phyloP scores from a whole-genome alignment of 2,113 vertebrate species.

The Castor canadensis region DNA sequence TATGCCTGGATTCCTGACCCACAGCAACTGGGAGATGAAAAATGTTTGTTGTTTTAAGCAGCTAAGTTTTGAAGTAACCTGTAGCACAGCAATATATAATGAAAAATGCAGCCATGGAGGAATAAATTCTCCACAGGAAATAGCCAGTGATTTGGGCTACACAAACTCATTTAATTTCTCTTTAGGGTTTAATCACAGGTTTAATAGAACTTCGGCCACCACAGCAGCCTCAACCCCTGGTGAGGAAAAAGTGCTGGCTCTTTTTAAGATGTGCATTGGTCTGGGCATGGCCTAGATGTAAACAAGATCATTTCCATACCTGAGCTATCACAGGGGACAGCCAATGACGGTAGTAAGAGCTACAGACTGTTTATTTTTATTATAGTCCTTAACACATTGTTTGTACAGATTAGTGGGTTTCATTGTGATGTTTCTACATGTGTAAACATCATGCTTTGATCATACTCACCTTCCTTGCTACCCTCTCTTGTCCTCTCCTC shows the following conservation, averaged over 20 bases:
- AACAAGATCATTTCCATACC: background rate
- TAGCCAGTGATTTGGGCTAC: background rate
- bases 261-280: background rate
- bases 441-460: background rate
- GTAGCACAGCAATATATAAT: background rate
- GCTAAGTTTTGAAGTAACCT: background rate
- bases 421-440: background rate
- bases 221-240: background rate
- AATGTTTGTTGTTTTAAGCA: background rate
- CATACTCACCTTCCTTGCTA: background rate
- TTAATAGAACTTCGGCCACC: background rate
- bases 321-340: background rate
- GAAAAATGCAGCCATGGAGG: background rate
- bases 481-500: background rate
- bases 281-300: background rate
- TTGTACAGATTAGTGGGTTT: background rate
- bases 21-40: background rate
- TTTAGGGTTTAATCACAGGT: background rate
- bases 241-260: background rate
- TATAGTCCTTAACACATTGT: background rate
- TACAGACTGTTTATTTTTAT: background rate
- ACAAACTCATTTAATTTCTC: background rate
- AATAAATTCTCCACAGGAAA: background rate
- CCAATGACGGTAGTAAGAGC: background rate
- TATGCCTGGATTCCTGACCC: background rate